These are phyloP conservation scores for Odontophorus gujanensis DNA, from an alignment of 2,113 vertebrate species.

Conservation along the genomic window DNA sequence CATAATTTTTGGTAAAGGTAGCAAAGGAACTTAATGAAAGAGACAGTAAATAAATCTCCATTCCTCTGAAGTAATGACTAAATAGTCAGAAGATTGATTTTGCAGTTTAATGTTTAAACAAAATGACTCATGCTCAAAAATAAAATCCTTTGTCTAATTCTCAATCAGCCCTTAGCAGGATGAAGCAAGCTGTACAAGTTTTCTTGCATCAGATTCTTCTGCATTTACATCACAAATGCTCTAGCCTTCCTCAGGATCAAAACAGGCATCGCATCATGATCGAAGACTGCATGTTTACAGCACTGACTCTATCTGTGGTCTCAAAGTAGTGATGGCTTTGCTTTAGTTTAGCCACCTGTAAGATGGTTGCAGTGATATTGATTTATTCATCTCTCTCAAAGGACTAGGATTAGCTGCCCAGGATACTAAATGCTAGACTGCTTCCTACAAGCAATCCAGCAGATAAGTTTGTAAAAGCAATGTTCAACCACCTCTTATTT, in stretches of 20 bases:
- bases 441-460: background rate
- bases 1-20: background rate
- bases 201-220: background rate
- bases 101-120: background rate
- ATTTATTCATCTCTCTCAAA: background rate
- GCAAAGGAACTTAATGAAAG: background rate
- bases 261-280: background rate
- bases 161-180: background rate
- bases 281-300: fast-evolving
- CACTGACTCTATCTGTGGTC: background rate
- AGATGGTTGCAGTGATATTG: background rate
- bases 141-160: background rate
- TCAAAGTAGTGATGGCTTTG: background rate
- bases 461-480: constrained; percentile 36
- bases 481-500: constrained; percentile 11
- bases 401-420: background rate
- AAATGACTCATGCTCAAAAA: background rate
- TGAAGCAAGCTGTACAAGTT: background rate
- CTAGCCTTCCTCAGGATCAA: background rate
- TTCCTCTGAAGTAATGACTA: background rate
- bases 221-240: background rate
- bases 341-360: background rate
- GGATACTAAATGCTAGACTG: background rate
- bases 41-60: background rate
- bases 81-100: constrained; percentile 28